Evolutionary conservation across 2,797 vertebrate species (phyloP).

Genomic region (Potorous gilbertii): DNA sequence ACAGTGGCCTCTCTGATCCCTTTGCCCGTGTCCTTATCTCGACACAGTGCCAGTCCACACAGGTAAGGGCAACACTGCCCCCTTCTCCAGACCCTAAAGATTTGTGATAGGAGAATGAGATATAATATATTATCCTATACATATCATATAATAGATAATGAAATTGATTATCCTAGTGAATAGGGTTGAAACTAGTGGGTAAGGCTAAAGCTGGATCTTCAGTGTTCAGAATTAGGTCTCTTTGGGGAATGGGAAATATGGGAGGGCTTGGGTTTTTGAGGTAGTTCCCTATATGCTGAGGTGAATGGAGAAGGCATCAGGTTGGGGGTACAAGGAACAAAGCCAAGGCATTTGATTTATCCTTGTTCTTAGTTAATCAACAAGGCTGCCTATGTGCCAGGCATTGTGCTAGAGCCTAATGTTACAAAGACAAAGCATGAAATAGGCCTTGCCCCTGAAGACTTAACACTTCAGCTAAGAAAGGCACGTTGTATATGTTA

Average conservation of each 20-base stretch:
- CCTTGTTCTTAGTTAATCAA: not conserved
- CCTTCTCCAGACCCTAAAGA: not conserved
- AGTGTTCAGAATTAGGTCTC: not conserved
- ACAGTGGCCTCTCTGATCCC: constrained; percentile 94
- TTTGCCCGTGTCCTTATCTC: constrained; percentile 93
- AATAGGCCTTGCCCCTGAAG: not conserved
- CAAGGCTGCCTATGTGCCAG: not conserved
- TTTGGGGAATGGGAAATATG: not conserved
- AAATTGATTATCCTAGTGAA: not conserved
- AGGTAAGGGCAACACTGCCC: constrained; percentile 82
- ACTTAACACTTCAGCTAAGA: not conserved
- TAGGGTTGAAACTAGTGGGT: not conserved
- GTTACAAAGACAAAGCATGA: not conserved
- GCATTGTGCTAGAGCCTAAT: not conserved
- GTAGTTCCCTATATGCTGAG: not conserved
- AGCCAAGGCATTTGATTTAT: not conserved
- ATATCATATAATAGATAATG: too few relatives aligned
- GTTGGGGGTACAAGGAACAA: not conserved
- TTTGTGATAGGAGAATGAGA: not conserved
- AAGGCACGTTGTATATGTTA: not conserved
- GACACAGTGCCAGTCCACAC: constrained; percentile 91
- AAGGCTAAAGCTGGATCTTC: not conserved
- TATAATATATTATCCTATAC: too few relatives aligned
- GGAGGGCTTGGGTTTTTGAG: not conserved
- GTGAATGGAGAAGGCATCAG: not conserved